Percentiles rank a stretch among this genome's conserved stretches.
Evolutionary conservation across 1,140 invertebrate genomes (phyloP).

Genomic region (Zaprionus capensis): DNA sequence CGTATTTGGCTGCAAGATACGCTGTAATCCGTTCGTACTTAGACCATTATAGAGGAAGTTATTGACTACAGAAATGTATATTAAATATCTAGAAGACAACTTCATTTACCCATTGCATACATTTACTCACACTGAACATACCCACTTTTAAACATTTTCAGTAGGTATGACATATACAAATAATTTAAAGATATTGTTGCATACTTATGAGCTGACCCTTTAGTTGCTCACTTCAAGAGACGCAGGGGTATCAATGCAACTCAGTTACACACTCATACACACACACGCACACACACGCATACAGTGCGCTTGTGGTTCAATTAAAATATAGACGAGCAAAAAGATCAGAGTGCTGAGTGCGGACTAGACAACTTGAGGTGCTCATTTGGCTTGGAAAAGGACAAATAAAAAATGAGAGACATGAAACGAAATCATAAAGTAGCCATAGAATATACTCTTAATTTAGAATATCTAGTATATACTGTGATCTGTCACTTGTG

Average conservation of each 20-base stretch:
- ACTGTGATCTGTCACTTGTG: slow-evolving; percentile 1
- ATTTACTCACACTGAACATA: neutral
- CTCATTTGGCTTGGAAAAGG: slow-evolving; percentile 13
- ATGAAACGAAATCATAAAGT: slow-evolving; percentile 1
- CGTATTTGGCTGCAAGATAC: neutral
- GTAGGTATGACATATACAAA: neutral
- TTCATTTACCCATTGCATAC: neutral
- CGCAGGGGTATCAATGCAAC: slow-evolving; percentile 37
- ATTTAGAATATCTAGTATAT: neutral
- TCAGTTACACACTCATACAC: slow-evolving; percentile 16
- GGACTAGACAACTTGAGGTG: slow-evolving; percentile 46
- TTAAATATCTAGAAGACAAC: neutral
- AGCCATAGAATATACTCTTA: slow-evolving; percentile 12
- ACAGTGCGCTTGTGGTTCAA: slow-evolving; percentile 59
- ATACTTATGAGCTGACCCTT: slow-evolving; percentile 58
- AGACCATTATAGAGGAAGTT: neutral
- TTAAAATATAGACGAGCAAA: slow-evolving; percentile 56
- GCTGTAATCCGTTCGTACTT: neutral
- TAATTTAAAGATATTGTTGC: slow-evolving; percentile 27
- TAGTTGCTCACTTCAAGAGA: slow-evolving; percentile 20
- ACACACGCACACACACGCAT: slow-evolving; percentile 10
- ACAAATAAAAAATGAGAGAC: slow-evolving; percentile 2
- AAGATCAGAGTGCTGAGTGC: slow-evolving; percentile 44
- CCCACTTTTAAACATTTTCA: neutral
- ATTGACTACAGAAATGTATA: neutral